Evolutionary conservation across 2,888 invertebrate species (phyloP), one percentile per base, ranked within the genome.

Genomic region (Lycaena phlaeas): DNA sequence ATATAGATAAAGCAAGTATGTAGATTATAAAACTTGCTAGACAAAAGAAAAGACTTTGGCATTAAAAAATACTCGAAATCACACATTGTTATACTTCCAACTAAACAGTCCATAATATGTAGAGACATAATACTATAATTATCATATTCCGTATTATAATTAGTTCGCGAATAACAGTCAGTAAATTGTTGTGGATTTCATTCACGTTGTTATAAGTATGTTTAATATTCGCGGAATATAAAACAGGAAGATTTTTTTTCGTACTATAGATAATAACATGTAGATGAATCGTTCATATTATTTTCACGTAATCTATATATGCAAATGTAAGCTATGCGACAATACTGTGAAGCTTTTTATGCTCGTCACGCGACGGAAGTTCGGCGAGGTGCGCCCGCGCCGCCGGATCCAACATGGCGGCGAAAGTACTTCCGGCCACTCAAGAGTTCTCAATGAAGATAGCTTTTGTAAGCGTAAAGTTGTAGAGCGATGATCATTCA

Each of bases 321-420:
- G 78, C 72, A 75, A 77, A 78, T 75, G 68, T 65, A 53, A 63
- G 61, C 51, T 68, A 61, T 69, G 68, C 72, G 76, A 76, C 69
- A 71, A 65, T 68, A 72, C 62, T 68, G 67, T 63, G 59, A 68
- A 78, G 78, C 71, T 79, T 68, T 70, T 69, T 69, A 76, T 74
- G 76, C 77, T 61, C 71, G 69, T 78, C 77, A 81, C 77, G 76
- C 77, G 73, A 65, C 78, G 81, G 81, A 82, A 79, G 73, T 59
- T 59, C 63, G 60, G 66, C 61, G 73, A 69, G 75, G 73, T 74
- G 79, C 71, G 81, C 76, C 61, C 60, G 81, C 77, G 74, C 68
- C 64, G 73, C 79, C 81, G 82, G 82, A 81, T 81, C 77, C 81
- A 81, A 76, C 57, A 82, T 82, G 81, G 82, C 84, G 76, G 81